Percentiles rank a stretch among this genome's conserved stretches.
These are phyloP conservation scores for Patiria pectinifera DNA, from an alignment of 53 echinoderm and acorn worm species.

Conservation along the genomic window DNA sequence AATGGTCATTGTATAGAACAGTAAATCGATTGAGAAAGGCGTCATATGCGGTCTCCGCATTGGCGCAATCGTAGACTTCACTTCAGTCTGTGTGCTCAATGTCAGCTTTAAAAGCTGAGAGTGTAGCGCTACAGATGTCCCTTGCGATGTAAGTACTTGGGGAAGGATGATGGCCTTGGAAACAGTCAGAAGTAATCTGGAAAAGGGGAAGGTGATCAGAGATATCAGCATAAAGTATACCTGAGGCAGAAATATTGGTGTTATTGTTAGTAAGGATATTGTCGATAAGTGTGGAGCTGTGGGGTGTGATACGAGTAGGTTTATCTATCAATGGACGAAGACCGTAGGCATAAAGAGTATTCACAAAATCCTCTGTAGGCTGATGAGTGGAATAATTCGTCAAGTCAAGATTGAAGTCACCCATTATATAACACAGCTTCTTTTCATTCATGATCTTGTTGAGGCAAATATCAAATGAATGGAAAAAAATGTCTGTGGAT, in stretches of 20 bases:
- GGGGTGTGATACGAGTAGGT: constrained; percentile 40
- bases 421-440: constrained; percentile 37
- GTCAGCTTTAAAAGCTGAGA: neutral
- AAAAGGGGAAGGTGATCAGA: neutral
- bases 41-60: neutral
- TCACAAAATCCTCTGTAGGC: constrained; percentile 14
- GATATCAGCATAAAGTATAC: neutral
- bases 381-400: neutral
- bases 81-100: neutral
- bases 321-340: constrained; percentile 38
- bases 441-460: neutral
- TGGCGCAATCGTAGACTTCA: no score
- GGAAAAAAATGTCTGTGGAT: neutral
- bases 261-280: constrained; percentile 44
- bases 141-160: neutral
- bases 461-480: constrained; percentile 11
- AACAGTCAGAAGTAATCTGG: neutral
- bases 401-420: constrained; percentile 49
- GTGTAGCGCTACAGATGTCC: neutral
- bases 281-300: constrained; percentile 51
- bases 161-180: neutral
- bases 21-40: neutral
- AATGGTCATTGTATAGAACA: neutral
- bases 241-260: neutral
- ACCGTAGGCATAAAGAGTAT: constrained; percentile 37